These are phyloP conservation scores for Geophilus truncorum DNA, from an alignment of 2,888 invertebrate species.

Conservation along the genomic window DNA sequence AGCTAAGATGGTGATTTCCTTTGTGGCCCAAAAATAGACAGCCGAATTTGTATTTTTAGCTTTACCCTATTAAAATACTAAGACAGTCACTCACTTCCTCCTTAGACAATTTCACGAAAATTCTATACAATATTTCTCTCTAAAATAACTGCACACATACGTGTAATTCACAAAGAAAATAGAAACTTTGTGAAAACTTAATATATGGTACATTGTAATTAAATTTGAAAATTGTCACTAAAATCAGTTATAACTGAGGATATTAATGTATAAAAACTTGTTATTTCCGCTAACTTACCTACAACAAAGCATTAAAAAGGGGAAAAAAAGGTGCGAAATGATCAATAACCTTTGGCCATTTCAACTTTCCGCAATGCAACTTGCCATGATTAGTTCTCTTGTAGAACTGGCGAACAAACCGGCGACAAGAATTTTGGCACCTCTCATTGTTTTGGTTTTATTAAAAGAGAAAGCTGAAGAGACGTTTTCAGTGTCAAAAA, in stretches of 20 bases:
- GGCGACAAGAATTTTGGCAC: constrained; percentile 16
- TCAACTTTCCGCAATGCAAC: neutral
- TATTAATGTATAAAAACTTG: no score
- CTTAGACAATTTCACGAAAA: neutral
- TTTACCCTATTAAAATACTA: neutral
- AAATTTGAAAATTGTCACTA: no score
- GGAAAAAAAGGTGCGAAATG: neutral
- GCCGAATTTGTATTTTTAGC: neutral
- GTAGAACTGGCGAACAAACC: neutral
- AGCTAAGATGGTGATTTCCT: neutral
- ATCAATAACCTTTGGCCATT: neutral
- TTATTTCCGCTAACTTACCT: neutral
- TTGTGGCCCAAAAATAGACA: neutral
- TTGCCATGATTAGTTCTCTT: neutral
- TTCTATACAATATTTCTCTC: neutral
- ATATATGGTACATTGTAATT: no score
- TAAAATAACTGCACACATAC: neutral
- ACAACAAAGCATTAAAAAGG: neutral
- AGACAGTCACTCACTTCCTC: neutral
- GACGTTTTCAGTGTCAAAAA: neutral
- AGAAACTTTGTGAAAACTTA: no score
- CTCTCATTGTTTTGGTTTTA: neutral
- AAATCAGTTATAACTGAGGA: no score
- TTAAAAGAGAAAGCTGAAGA: neutral
- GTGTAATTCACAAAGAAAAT: no score